A percentile compares a stretch with the other conserved stretches of the same genome.
Conservation (phyloP, 2,797 vertebrate species). For the Potorous gilbertii region DNA sequence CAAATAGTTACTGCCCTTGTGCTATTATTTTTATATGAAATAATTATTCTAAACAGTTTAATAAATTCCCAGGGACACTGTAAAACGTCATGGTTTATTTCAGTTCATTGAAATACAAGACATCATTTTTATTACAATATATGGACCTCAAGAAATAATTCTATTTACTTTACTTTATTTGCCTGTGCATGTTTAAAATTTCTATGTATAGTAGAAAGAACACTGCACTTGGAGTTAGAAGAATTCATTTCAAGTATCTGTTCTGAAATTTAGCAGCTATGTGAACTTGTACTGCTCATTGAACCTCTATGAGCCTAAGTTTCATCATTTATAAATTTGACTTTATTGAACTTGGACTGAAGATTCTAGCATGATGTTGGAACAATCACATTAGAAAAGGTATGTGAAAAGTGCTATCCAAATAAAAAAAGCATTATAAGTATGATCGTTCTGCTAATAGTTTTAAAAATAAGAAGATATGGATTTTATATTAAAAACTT, state of each 20-base stretch:
- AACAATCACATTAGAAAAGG: neutral
- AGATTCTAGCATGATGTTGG: neutral
- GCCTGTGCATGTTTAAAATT: constrained; percentile 28
- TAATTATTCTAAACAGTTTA: constrained; percentile 52
- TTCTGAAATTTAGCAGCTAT: neutral
- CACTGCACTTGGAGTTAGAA: neutral
- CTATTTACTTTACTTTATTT: constrained; percentile 16
- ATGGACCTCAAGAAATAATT: constrained; percentile 46
- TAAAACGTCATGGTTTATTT: constrained; percentile 49
- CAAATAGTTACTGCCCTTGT: constrained; percentile 64
- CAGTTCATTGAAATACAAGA: constrained; percentile 44
- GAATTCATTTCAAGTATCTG: neutral
- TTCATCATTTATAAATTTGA: neutral
- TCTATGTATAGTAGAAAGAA: neutral
- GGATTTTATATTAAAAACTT: neutral
- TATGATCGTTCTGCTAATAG: neutral
- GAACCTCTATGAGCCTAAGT: neutral
- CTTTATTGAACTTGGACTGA: neutral
- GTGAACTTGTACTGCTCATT: neutral
- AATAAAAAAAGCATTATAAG: neutral
- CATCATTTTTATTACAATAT: constrained; percentile 45
- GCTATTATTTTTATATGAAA: constrained; percentile 55
- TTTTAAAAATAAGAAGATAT: neutral
- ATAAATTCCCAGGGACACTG: constrained; percentile 49
- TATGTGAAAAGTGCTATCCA: neutral